Conservation (phyloP, 2,888 invertebrate species). For the Cylindroiulus punctatus region DNA sequence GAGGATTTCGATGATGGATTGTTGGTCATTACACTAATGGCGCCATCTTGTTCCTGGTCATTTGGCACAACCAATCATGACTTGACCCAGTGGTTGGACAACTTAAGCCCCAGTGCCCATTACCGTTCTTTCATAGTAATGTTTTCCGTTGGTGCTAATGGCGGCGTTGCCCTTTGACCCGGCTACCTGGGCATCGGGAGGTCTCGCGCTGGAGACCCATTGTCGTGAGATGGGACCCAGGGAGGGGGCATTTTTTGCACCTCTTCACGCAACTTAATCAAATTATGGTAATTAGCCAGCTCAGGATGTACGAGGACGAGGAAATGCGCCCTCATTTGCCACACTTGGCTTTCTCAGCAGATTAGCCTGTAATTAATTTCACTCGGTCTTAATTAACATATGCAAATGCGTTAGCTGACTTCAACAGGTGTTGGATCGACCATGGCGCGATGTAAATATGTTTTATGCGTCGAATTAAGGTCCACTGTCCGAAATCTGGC, state of each 20-base stretch:
- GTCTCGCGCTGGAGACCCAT: not conserved
- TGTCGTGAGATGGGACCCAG: not conserved
- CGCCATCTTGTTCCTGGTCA: constrained; percentile 15
- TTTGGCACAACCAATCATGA: not conserved
- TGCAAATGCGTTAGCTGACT: not conserved
- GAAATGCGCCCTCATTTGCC: not conserved
- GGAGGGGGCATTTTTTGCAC: constrained; percentile 4
- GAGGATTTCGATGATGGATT: not conserved
- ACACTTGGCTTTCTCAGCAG: not conserved
- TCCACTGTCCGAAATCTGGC: too few relatives aligned
- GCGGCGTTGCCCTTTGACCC: constrained; percentile 29
- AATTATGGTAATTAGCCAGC: constrained; percentile 5
- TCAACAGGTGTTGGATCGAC: not conserved
- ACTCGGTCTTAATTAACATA: constrained; percentile 17
- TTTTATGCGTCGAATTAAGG: not conserved
- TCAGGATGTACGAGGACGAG: not conserved
- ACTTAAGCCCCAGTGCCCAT: not conserved
- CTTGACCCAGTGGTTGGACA: not conserved
- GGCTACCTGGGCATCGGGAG: not conserved
- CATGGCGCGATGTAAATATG: not conserved
- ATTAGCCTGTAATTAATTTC: constrained; percentile 15
- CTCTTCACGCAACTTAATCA: not conserved
- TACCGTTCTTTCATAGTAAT: not conserved
- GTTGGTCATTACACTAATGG: not conserved
- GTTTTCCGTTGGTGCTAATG: not conserved